A percentile compares a stretch with the other conserved stretches of the same genome.
phyloP scores from a whole-genome alignment of 2,113 vertebrate genomes.

The Phrynosoma blainvillii region DNA sequence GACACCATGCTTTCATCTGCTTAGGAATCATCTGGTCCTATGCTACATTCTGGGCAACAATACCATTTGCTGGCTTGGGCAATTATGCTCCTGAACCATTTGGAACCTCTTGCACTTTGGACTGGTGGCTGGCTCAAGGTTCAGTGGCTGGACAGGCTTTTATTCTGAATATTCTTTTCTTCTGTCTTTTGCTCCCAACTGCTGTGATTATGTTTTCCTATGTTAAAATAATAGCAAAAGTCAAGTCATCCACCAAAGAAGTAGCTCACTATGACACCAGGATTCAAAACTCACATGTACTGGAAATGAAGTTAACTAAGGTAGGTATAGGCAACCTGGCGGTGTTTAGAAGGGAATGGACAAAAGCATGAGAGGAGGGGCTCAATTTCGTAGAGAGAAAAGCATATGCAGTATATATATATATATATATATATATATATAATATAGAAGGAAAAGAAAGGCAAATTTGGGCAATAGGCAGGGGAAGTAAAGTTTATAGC shows the following conservation, averaged over 20 bases:
- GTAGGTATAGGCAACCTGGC: constrained; percentile 64
- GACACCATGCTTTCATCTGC: constrained; percentile 87
- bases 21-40: constrained; percentile 88
- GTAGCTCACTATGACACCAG: constrained; percentile 88
- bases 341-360: background rate
- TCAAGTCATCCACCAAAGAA: constrained; percentile 91
- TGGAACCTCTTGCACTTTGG: constrained; percentile 94
- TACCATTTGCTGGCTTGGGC: constrained; percentile 92
- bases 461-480: background rate
- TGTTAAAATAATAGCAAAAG: constrained; percentile 91
- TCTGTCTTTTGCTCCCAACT: constrained; percentile 92
- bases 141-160: constrained; percentile 89
- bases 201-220: constrained; percentile 92
- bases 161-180: constrained; percentile 90
- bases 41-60: constrained; percentile 91
- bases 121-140: constrained; percentile 95
- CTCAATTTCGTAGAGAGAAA: background rate
- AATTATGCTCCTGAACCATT: constrained; percentile 93
- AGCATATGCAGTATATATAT: no score
- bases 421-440: background rate
- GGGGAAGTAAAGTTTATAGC: background rate
- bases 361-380: background rate
- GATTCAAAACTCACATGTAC: constrained; percentile 83
- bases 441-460: background rate
- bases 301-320: constrained; percentile 97